Conservation (phyloP, 2,797 vertebrate genomes). For the Ctenopoma multispine region DNA sequence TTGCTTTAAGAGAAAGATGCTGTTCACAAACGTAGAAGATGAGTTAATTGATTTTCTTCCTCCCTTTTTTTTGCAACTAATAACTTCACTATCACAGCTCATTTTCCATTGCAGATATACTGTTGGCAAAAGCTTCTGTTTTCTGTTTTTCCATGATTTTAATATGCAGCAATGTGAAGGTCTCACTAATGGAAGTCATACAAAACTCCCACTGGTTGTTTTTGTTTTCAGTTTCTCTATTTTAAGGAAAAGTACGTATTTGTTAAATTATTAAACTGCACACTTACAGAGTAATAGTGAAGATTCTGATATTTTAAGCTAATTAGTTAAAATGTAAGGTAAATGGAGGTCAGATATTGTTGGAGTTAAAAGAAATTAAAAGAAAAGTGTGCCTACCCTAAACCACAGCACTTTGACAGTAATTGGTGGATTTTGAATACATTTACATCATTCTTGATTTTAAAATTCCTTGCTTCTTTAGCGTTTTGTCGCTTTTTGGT, state of each 20-base stretch:
- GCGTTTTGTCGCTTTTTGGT: constrained; percentile 31
- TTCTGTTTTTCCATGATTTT: constrained; percentile 30
- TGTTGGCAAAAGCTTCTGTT: constrained; percentile 22
- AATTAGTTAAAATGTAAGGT: constrained; percentile 17
- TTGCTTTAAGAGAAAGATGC: constrained; percentile 22
- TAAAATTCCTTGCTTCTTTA: constrained; percentile 35
- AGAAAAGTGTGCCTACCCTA: constrained; percentile 2
- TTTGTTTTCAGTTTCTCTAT: constrained; percentile 17
- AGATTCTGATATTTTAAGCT: constrained; percentile 28
- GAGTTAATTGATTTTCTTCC: not conserved
- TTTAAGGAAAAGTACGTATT: constrained; percentile 1
- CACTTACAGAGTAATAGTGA: not conserved
- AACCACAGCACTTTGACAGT: constrained; percentile 63
- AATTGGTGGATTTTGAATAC: constrained; percentile 12
- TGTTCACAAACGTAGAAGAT: constrained; percentile 30
- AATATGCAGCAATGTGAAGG: not conserved
- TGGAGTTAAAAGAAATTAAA: constrained; percentile 32
- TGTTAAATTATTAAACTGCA: constrained; percentile 33
- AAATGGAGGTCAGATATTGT: constrained; percentile 8
- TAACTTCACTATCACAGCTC: not conserved
- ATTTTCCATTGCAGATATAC: constrained; percentile 7
- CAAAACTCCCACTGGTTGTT: not conserved
- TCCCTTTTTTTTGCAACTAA: constrained; percentile 14
- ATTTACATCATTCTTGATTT: constrained; percentile 29
- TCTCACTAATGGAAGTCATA: not conserved